Base-by-base conservation (phyloP, 2,113 vertebrate genomes). In the Polypterus bichir region DNA sequence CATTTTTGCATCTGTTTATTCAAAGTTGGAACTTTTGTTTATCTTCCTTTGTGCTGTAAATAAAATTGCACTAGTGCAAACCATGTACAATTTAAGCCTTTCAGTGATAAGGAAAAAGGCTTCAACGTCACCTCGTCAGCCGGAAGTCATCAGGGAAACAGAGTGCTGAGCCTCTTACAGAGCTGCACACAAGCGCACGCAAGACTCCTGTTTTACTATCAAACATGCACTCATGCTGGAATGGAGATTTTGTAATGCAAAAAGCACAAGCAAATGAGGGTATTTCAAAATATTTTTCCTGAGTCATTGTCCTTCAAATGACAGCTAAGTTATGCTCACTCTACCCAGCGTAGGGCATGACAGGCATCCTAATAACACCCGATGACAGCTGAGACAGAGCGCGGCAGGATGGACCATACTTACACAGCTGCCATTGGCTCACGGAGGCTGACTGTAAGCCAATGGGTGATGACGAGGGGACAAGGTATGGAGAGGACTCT, bases 241-340 rank as follows among this genome's bases (percentile, higher is more conserved):
- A 27, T 27, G 27, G 27, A 27, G 27, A 27, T 27, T 27, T 27
- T 27, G 27, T 27, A 27, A 46, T 44, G 46, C 8, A n/a, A 57
- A 27, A 9, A 7, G 44, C 3, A 58, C 7, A 45, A 9, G 8
- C 44, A 58, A 45, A 44, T 7, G 53, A 3, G 52, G 60, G 45
- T 3, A 11, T 53, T 27, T 53, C 7, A 46, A 8, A 46, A 49
- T 51, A 8, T 56, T 61, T 47, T 47, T 54, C 60, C 64, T 61
- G 54, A 66, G 59, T 62, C 60, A 53, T 60, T 66, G 65, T 57
- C 60, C 65, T 62, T 66, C 65, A 66, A 57, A 52, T 58, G 49
- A 57, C 60, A 47, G 65, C 51, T 66, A 56, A 66, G 61, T 54
- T 51, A 51, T 51, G 64, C 59, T 65, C 59, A 49, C 27, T 51